phyloP scores from a whole-genome alignment of 2,113 vertebrate genomes.

The Hirundichthys speculiger region DNA sequence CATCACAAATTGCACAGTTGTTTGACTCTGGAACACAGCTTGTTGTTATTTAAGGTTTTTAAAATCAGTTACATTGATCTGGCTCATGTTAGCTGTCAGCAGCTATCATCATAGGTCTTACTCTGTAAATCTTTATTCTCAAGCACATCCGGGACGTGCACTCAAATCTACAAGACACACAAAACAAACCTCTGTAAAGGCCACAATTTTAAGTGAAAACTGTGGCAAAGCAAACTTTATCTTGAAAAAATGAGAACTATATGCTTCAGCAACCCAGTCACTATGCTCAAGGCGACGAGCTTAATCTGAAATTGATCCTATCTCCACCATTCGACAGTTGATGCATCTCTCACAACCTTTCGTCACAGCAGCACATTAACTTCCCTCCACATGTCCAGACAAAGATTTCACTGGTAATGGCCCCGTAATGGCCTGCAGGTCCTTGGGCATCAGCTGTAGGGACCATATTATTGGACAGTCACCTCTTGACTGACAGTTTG shows the following conservation, averaged over 20 bases:
- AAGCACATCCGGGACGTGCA: constrained; percentile 18
- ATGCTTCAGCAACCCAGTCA: not conserved
- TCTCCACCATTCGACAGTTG: constrained; percentile 27
- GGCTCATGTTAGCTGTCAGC: constrained; percentile 35
- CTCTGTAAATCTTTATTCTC: constrained; percentile 28
- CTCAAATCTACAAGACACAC: not conserved
- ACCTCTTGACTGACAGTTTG: constrained; percentile 58
- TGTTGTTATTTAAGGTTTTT: constrained; percentile 5
- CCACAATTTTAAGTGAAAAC: constrained; percentile 3
- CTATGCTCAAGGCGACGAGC: constrained; percentile 14
- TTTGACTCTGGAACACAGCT: not conserved
- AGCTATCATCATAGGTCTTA: constrained; percentile 41
- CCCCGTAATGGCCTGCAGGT: constrained; percentile 61
- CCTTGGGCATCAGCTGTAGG: constrained; percentile 54
- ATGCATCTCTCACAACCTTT: constrained; percentile 46
- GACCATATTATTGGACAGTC: constrained; percentile 62
- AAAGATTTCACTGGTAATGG: constrained; percentile 66
- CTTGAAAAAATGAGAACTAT: constrained; percentile 10
- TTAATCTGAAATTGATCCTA: constrained; percentile 56
- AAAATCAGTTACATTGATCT: constrained; percentile 17
- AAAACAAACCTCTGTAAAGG: constrained; percentile 11
- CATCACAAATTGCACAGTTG: constrained; percentile 7
- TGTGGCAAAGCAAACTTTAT: constrained; percentile 10
- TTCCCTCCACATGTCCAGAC: constrained; percentile 64
- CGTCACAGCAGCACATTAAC: constrained; percentile 63